Percentiles rank a stretch among this genome's conserved stretches.
These are phyloP conservation scores for Callyntrura sp. DNA, from an alignment of 2,888 invertebrate species.

Conservation along the genomic window DNA sequence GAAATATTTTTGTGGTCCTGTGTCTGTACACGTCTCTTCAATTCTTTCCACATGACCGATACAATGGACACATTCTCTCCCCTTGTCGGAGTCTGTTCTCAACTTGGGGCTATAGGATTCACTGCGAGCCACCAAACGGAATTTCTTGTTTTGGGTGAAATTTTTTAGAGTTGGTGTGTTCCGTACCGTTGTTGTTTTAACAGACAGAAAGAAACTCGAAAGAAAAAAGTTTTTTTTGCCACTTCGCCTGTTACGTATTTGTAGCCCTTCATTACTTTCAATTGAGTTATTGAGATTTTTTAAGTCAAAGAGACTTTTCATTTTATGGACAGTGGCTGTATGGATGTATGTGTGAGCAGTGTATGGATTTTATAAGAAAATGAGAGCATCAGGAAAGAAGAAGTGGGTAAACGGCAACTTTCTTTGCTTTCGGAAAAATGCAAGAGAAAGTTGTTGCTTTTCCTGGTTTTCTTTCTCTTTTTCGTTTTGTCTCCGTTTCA, in stretches of 20 bases:
- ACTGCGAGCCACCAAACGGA: too few relatives aligned
- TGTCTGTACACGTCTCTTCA: not conserved
- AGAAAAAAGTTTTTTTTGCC: slow-evolving; percentile 5
- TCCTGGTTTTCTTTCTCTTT: too few relatives aligned
- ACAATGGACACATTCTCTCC: not conserved
- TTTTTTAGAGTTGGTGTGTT: too few relatives aligned
- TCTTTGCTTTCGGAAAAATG: not conserved
- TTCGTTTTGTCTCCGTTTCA: not conserved
- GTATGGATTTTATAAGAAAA: not conserved
- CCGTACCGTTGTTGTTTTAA: not conserved
- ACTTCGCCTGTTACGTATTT: not conserved
- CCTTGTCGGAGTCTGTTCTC: not conserved
- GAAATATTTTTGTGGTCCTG: not conserved
- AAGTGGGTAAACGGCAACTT: too few relatives aligned
- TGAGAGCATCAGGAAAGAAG: not conserved
- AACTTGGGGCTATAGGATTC: not conserved
- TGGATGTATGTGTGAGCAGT: too few relatives aligned
- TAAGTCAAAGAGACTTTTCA: not conserved
- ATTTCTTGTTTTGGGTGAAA: too few relatives aligned
- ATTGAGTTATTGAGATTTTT: slow-evolving; percentile 42
- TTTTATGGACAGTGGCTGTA: not conserved
- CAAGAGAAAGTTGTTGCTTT: not conserved
- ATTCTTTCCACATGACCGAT: not conserved
- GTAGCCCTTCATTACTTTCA: slow-evolving; percentile 58
- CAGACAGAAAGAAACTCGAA: not conserved